Evolutionary conservation across 2,888 invertebrate genomes (phyloP).

Genomic region (Phytoseiulus persimilis): DNA sequence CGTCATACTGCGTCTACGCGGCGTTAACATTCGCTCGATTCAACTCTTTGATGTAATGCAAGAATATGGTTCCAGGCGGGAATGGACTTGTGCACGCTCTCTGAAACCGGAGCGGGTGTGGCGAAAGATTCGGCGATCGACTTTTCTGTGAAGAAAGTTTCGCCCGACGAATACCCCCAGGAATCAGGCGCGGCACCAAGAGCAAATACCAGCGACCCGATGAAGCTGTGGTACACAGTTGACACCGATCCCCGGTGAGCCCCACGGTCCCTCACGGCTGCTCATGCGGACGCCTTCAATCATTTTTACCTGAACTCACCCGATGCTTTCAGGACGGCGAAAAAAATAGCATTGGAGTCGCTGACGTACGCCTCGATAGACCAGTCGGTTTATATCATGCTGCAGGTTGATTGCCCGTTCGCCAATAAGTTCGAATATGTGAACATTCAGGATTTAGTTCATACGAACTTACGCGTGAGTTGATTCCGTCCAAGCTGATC

Average conservation of each 20-base stretch:
- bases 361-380: slow-evolving; percentile 13
- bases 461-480: slow-evolving; percentile 9
- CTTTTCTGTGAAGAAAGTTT: neutral
- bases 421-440: slow-evolving; percentile 14
- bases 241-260: slow-evolving; percentile 15
- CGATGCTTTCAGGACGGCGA: slow-evolving; percentile 16
- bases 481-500: too few species aligned
- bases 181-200: neutral
- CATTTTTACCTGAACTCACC: neutral
- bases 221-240: slow-evolving; percentile 32
- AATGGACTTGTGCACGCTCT: neutral
- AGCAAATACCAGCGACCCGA: slow-evolving; percentile 10
- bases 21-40: too few species aligned
- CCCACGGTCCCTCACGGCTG: neutral
- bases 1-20: too few species aligned
- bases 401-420: slow-evolving; percentile 22
- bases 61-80: too few species aligned
- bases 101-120: neutral
- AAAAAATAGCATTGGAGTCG: slow-evolving; percentile 7
- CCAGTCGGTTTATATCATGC: slow-evolving; percentile 26
- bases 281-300: neutral
- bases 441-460: slow-evolving; percentile 18
- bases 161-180: neutral
- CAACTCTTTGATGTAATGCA: too few species aligned
- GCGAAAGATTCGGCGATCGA: neutral